These are phyloP conservation scores for Myathropa florea DNA, from an alignment of 2,888 invertebrate species.

Conservation along the genomic window DNA sequence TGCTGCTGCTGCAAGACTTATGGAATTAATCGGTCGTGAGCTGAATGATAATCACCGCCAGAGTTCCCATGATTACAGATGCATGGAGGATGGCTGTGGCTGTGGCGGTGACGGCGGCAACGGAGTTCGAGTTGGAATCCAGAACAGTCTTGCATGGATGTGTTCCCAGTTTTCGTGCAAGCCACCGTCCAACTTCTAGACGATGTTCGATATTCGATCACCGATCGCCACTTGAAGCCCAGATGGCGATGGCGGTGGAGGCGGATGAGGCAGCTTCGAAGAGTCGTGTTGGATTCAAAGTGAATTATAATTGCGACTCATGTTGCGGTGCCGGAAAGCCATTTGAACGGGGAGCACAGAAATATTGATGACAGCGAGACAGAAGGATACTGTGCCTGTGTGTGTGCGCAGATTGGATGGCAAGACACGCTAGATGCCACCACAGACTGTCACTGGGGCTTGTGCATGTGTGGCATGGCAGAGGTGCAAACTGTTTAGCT, in stretches of 20 bases:
- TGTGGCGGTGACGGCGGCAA: background rate
- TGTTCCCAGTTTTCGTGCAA: conserved; percentile 35
- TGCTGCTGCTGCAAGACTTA: conserved; percentile 61
- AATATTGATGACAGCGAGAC: conserved; percentile 66
- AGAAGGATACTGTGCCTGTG: conserved; percentile 31
- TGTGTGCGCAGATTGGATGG: conserved; percentile 24
- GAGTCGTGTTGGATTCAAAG: conserved; percentile 68
- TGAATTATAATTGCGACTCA: conserved; percentile 71
- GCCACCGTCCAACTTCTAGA: conserved; percentile 42
- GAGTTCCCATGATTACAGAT: conserved; percentile 69
- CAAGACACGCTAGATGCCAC: conserved; percentile 51
- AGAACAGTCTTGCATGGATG: conserved; percentile 50
- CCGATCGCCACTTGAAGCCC: conserved; percentile 41
- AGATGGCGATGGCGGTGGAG: conserved; percentile 41
- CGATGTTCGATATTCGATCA: conserved; percentile 64
- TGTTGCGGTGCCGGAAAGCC: conserved; percentile 69
- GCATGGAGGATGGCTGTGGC: conserved; percentile 31
- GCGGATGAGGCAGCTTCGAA: conserved; percentile 39
- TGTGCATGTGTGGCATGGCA: conserved; percentile 33
- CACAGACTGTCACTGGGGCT: background rate
- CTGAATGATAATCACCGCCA: conserved; percentile 67
- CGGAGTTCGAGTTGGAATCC: conserved; percentile 28
- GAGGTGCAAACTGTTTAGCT: conserved; percentile 64
- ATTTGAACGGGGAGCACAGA: conserved; percentile 54
- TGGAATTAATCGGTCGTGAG: conserved; percentile 71